A percentile compares a stretch with the other conserved stretches of the same genome.
These are phyloP conservation scores for Trachemys scripta DNA, from an alignment of 2,113 vertebrate genomes.

Conservation along the genomic window DNA sequence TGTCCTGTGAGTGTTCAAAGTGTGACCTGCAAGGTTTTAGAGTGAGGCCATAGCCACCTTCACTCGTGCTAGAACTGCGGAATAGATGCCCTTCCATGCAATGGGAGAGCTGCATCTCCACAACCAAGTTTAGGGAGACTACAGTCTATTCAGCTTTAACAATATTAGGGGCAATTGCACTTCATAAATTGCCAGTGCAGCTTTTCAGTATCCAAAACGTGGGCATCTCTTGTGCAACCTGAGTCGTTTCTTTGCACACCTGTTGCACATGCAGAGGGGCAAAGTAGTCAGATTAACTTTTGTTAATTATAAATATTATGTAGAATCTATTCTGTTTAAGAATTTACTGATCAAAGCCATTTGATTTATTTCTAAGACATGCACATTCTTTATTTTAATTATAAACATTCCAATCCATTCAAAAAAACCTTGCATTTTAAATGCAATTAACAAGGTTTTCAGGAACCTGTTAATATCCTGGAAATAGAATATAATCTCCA, in stretches of 20 bases:
- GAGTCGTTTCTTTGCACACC: neutral
- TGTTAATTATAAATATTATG: neutral
- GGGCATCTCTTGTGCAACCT: neutral
- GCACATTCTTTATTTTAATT: neutral
- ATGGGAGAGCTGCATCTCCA: neutral
- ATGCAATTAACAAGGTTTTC: neutral
- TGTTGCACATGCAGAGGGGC: neutral
- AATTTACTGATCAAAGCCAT: neutral
- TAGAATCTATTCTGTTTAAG: neutral
- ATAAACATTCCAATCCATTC: neutral
- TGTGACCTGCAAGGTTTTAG: neutral
- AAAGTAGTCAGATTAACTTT: neutral
- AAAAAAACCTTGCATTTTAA: neutral
- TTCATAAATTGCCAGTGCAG: neutral
- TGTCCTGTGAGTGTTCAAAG: neutral
- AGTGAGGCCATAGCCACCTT: neutral
- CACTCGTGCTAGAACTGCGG: neutral
- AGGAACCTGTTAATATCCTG: neutral
- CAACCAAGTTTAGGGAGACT: neutral
- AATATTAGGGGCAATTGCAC: neutral
- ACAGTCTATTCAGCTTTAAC: neutral
- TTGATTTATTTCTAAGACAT: neutral
- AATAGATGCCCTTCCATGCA: neutral
- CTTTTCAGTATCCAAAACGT: neutral
- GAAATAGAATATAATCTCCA: constrained; percentile 11